Evolutionary conservation across 2,888 invertebrate genomes (phyloP).

Genomic region (Therioaphis trifolii): DNA sequence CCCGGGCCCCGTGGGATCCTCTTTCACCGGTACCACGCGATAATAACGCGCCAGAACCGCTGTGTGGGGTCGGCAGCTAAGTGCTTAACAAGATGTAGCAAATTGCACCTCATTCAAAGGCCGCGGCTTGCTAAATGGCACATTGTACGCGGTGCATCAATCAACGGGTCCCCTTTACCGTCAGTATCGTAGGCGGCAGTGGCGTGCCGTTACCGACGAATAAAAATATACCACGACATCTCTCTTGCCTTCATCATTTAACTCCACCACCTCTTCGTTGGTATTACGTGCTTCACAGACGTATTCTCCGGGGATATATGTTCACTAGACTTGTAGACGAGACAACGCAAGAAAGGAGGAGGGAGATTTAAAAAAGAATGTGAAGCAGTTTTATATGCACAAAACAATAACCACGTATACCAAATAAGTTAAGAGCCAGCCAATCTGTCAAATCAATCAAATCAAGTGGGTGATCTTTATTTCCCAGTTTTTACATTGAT

Average conservation of each 20-base stretch:
- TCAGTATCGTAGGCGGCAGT: background rate
- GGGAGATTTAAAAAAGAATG: too few relatives aligned
- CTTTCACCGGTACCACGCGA: slow-evolving; percentile 41
- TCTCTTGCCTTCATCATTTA: too few relatives aligned
- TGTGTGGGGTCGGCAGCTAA: slow-evolving; percentile 36
- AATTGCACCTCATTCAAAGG: slow-evolving; percentile 63
- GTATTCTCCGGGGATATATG: background rate
- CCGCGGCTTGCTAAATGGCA: slow-evolving; percentile 62
- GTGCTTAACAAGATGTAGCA: slow-evolving; percentile 63
- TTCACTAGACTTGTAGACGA: too few relatives aligned
- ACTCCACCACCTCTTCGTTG: background rate
- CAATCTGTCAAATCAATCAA: too few relatives aligned
- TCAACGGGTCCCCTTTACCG: slow-evolving; percentile 54
- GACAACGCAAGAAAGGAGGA: too few relatives aligned
- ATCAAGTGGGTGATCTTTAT: too few relatives aligned
- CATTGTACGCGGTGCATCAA: slow-evolving; percentile 61
- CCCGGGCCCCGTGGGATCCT: slow-evolving; percentile 56
- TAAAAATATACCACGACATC: slow-evolving; percentile 17
- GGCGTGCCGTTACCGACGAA: slow-evolving; percentile 35
- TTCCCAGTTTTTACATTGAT: too few relatives aligned
- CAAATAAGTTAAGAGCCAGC: too few relatives aligned
- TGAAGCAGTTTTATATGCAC: too few relatives aligned
- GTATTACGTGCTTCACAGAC: background rate
- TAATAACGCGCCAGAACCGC: slow-evolving; percentile 28
- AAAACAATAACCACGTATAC: too few relatives aligned